These are phyloP conservation scores for Zhuqinia jingwanae DNA, from an alignment of 2,888 invertebrate species.

Conservation along the genomic window DNA sequence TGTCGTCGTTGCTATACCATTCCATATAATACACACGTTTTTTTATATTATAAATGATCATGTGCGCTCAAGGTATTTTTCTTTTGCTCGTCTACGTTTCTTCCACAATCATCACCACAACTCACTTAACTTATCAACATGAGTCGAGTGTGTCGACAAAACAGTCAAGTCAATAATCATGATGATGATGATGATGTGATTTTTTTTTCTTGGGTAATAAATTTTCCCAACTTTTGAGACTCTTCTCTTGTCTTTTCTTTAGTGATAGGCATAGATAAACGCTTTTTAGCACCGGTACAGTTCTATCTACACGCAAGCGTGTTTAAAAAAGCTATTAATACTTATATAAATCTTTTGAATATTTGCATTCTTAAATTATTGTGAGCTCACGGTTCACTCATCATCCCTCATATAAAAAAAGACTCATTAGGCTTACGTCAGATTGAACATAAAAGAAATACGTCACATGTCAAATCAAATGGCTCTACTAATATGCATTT, in stretches of 20 bases:
- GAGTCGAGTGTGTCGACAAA: conserved; percentile 62
- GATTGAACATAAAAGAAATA: conserved; percentile 35
- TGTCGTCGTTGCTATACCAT: conserved; percentile 17
- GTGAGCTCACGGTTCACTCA: background rate
- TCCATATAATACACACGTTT: background rate
- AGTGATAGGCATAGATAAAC: background rate
- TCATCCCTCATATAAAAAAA: conserved; percentile 51
- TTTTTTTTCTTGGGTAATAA: conserved; percentile 63
- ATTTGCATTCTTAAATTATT: background rate
- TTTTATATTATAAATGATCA: conserved; percentile 39
- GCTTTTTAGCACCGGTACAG: background rate
- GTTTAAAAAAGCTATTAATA: conserved; percentile 8
- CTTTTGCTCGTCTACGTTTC: conserved; percentile 8
- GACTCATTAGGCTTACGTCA: conserved; percentile 64
- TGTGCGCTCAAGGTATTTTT: conserved; percentile 26
- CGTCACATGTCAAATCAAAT: conserved; percentile 63
- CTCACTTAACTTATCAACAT: conserved; percentile 40
- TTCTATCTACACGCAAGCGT: background rate
- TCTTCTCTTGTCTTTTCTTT: background rate
- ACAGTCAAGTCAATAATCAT: conserved; percentile 54
- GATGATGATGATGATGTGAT: conserved; percentile 67
- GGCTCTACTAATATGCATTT: conserved; percentile 35
- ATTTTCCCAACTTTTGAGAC: conserved; percentile 48
- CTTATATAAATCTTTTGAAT: background rate
- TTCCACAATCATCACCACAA: conserved; percentile 8